phyloP scores from a whole-genome alignment of 2,113 vertebrate genomes.

The Seriola rivoliana region DNA sequence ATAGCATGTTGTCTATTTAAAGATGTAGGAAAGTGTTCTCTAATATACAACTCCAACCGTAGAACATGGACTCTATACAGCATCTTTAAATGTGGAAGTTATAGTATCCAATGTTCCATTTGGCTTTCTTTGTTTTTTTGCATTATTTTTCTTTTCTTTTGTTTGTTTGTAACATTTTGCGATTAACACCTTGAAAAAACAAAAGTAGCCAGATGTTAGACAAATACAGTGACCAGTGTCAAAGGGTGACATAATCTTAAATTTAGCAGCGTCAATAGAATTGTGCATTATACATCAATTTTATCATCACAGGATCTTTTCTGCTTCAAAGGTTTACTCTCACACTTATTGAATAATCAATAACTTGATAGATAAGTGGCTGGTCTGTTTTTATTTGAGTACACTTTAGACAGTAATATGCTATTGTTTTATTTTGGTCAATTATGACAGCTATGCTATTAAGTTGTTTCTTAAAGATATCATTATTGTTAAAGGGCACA shows the following conservation, averaged over 20 bases:
- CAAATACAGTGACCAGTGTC: neutral
- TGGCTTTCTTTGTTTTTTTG: too few relatives aligned
- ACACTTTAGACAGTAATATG: constrained; percentile 56
- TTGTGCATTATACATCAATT: neutral
- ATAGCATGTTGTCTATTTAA: neutral
- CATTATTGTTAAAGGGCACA: constrained; percentile 73
- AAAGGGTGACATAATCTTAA: neutral
- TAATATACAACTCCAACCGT: neutral
- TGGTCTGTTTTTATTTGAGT: constrained; percentile 65
- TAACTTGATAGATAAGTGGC: constrained; percentile 57
- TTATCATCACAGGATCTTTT: constrained; percentile 10
- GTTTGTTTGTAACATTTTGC: neutral
- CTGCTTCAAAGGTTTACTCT: neutral
- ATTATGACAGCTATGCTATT: constrained; percentile 62
- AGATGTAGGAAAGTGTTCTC: neutral
- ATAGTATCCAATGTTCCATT: too few relatives aligned
- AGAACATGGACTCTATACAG: neutral
- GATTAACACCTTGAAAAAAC: neutral
- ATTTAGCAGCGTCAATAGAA: neutral
- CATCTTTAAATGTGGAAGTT: neutral
- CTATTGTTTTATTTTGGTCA: constrained; percentile 74
- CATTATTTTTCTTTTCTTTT: neutral
- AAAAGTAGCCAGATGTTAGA: neutral
- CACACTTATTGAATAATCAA: constrained; percentile 57
- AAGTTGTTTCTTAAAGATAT: constrained; percentile 71